These are phyloP conservation scores for Archaeoteleia sp. DNA, from an alignment of 2,888 invertebrate genomes.

Conservation along the genomic window DNA sequence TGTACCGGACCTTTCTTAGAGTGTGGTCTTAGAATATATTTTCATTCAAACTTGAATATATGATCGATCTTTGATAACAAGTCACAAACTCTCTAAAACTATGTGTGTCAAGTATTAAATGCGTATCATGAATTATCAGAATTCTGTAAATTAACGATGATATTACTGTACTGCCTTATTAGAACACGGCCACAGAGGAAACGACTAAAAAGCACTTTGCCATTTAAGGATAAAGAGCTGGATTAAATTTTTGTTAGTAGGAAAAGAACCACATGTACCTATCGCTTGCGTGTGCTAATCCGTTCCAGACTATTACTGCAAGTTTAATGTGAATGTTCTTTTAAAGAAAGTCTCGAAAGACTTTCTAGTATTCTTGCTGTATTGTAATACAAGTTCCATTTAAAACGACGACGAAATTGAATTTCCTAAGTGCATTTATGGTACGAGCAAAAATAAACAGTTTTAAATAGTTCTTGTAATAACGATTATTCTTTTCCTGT, in stretches of 20 bases:
- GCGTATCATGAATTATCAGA: too few relatives aligned
- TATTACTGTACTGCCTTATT: too few relatives aligned
- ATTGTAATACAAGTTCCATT: constrained; percentile 7
- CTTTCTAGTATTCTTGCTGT: constrained; percentile 9
- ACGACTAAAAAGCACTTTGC: constrained; percentile 2
- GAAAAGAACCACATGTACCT: background rate
- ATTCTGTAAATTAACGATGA: too few relatives aligned
- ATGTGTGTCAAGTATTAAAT: too few relatives aligned
- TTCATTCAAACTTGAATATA: too few relatives aligned
- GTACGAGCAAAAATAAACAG: constrained; percentile 21
- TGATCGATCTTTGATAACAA: too few relatives aligned
- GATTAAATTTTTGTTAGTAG: too few relatives aligned
- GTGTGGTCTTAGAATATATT: too few relatives aligned
- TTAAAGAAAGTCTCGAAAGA: constrained; percentile 26
- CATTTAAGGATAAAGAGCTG: too few relatives aligned
- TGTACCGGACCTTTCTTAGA: too few relatives aligned
- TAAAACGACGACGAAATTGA: constrained; percentile 25
- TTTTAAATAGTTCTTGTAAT: constrained; percentile 14
- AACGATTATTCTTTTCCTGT: constrained; percentile 26
- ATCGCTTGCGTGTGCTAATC: constrained; percentile 12
- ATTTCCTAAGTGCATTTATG: constrained; percentile 27
- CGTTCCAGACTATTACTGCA: constrained; percentile 11
- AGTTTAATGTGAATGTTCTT: constrained; percentile 28
- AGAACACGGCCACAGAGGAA: too few relatives aligned
- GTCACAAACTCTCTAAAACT: too few relatives aligned